Conservation (phyloP, 2,113 vertebrate species). For the Caranx ignobilis region DNA sequence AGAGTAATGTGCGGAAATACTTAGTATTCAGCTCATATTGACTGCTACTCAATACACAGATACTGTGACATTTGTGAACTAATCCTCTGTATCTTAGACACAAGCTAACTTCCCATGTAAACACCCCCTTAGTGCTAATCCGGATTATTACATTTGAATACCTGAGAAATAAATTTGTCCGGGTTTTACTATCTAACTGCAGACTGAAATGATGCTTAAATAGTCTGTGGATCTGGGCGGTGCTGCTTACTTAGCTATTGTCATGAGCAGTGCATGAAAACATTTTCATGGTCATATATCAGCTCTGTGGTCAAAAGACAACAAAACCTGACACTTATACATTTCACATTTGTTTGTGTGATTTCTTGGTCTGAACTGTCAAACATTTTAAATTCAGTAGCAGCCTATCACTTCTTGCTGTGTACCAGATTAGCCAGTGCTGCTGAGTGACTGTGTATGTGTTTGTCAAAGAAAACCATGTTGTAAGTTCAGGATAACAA, state of each 20-base stretch:
- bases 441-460: background rate
- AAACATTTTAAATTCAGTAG: background rate
- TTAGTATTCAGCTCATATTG: conserved; percentile 80
- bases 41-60: conserved; percentile 64
- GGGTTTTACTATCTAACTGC: background rate
- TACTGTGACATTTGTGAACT: conserved; percentile 76
- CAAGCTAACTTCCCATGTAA: conserved; percentile 35
- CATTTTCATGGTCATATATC: background rate
- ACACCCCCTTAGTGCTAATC: conserved; percentile 31
- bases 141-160: conserved; percentile 11
- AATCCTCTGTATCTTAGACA: conserved; percentile 61
- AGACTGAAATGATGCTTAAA: background rate
- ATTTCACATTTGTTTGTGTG: background rate
- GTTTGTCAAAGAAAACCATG: conserved; percentile 13
- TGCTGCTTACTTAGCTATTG: background rate
- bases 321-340: background rate
- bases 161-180: background rate
- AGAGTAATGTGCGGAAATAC: conserved; percentile 73
- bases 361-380: background rate
- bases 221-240: background rate
- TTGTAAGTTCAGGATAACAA: conserved; percentile 32
- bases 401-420: background rate
- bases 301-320: background rate
- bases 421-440: conserved; percentile 6
- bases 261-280: background rate